Evolutionary conservation across 2,888 invertebrate genomes (phyloP), one percentile per base, ranked within the genome.

Genomic region (Eulithis testata): DNA sequence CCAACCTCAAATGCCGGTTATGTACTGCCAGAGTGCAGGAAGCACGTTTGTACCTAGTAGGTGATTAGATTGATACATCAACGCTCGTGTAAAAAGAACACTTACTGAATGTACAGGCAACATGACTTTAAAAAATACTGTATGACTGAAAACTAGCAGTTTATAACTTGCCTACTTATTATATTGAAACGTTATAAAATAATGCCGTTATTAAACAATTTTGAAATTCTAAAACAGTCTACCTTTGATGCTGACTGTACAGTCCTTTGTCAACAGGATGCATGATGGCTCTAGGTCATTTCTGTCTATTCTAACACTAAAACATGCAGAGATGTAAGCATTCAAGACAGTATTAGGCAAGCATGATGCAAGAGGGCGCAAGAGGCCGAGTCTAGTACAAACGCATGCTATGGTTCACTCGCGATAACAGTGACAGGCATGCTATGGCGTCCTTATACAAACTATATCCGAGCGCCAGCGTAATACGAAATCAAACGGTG

Each of bases 391-490:
- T 31, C 52, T 2, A 52, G 51, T 51, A 37, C 52, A 40, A 12
- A 14, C 53, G 51, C 12, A 57, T 57, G 57, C 49, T 51, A 50
- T 59, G 43, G n/a, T 50, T 59, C 51, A 27, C 14, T 54, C 14
- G 40, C 37, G 58, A 83, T 85, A 84, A 82, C 74, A 81, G 79
- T 78, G 76, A 76, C 74, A 77, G 89, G 74, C 86, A 83, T 21
- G 21, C 21, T 21, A 21, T 88, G 88, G 89, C 87, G 90, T 89
- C 87, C 88, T 47, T 55, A 11, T n/a, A 37, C 52, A 9, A 31
- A 37, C 31, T 14, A n/a, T 43, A n/a, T n/a, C 21, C 45, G 44
- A 44, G 36, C 45, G 60, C 14, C 45, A 45, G 27, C 59, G 50
- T 40, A 21, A 40, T 59, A 27, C 27, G 50, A 51, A 51, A 44